Evolutionary conservation across 2,888 invertebrate genomes (phyloP).

Genomic region (Cephus pulcher): DNA sequence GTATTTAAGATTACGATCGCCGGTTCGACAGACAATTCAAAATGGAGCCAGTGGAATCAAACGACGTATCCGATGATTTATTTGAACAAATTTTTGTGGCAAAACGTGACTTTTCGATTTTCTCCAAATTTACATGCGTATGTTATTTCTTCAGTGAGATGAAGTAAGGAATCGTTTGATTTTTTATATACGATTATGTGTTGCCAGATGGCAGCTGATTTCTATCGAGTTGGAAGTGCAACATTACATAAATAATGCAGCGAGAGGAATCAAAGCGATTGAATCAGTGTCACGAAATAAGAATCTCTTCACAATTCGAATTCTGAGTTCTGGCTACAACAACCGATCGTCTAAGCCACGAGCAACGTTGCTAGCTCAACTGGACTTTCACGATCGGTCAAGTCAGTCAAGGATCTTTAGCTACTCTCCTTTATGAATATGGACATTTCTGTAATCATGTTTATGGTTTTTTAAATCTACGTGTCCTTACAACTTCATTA

Average conservation of each 20-base stretch:
- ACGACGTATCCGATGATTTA: neutral
- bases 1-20: neutral
- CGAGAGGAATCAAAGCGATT: neutral
- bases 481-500: neutral
- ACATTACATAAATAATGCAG: neutral
- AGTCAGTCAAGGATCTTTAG: constrained; percentile 53
- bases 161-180: neutral
- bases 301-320: neutral
- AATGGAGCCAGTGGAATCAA: neutral
- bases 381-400: constrained; percentile 54
- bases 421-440: constrained; percentile 42
- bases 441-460: constrained; percentile 15
- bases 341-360: neutral
- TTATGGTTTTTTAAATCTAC: neutral
- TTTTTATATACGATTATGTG: neutral
- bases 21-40: neutral
- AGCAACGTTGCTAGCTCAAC: constrained; percentile 1
- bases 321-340: neutral
- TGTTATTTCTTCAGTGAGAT: neutral
- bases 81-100: neutral
- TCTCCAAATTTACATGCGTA: neutral
- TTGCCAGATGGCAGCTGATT: neutral
- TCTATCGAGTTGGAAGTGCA: neutral
- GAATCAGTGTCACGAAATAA: neutral
- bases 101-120: neutral